Conservation (phyloP, 1,140 invertebrate genomes). For the Lamellibrachia luymesi region DNA sequence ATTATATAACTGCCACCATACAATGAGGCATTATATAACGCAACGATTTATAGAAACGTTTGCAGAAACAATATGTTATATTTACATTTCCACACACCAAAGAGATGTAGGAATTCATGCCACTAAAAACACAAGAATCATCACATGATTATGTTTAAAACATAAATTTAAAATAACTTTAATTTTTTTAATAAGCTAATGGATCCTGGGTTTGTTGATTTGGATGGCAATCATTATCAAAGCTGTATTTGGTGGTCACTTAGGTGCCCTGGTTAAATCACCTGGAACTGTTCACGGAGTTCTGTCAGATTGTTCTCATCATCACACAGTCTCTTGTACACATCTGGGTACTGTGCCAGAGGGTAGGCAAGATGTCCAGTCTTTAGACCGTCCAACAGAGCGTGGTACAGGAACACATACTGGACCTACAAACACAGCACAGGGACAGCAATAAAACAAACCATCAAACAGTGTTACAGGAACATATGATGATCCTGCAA, state of each 20-base stretch:
- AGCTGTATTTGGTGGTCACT: neutral
- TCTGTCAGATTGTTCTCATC: constrained; percentile 6
- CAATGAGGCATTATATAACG: too few relatives aligned
- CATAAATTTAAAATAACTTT: too few relatives aligned
- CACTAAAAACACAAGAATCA: neutral
- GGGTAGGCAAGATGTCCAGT: constrained; percentile 78
- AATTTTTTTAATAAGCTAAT: too few relatives aligned
- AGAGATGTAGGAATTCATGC: neutral
- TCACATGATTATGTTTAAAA: too few relatives aligned
- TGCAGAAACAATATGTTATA: neutral
- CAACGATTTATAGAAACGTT: neutral
- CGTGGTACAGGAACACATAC: constrained; percentile 94
- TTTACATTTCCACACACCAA: neutral
- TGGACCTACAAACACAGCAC: constrained; percentile 71
- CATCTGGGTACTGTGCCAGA: constrained; percentile 86
- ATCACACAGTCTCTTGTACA: constrained; percentile 61
- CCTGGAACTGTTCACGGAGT: neutral
- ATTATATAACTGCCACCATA: too few relatives aligned
- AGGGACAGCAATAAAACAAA: neutral
- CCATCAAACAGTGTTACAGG: neutral
- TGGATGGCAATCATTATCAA: neutral
- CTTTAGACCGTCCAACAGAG: constrained; percentile 55
- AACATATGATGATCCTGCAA: neutral
- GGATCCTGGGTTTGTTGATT: too few relatives aligned
- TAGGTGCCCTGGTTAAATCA: neutral